Evolutionary conservation across 2,113 vertebrate genomes (phyloP).

Genomic region (Sylvilagus bachmani): DNA sequence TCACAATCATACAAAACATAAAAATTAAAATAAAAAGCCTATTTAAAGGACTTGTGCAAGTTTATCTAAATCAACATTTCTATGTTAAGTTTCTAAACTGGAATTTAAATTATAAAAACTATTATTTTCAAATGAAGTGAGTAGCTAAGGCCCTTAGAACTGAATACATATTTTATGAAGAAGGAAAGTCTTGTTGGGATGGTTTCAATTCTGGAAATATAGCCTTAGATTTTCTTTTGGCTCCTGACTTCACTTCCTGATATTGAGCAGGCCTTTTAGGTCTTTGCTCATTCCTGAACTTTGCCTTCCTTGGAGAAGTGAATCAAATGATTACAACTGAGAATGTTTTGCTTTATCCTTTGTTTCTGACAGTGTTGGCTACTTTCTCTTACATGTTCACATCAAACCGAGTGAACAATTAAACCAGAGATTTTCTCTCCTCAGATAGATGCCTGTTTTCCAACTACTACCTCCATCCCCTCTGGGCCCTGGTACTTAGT

Average conservation of each 20-base stretch:
- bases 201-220: background rate
- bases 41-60: slow-evolving; percentile 10
- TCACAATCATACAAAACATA: background rate
- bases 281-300: background rate
- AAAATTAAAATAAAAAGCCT: background rate
- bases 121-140: slow-evolving; percentile 47
- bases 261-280: background rate
- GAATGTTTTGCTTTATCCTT: background rate
- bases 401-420: background rate
- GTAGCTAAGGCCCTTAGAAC: background rate
- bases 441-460: background rate
- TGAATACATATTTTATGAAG: background rate
- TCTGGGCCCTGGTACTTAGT: background rate
- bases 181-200: background rate
- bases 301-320: background rate
- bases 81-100: background rate
- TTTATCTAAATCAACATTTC: slow-evolving; percentile 47
- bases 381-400: background rate
- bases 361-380: background rate
- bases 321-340: background rate
- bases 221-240: background rate
- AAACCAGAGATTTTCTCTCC: background rate
- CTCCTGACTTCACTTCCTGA: background rate
- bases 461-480: background rate
- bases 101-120: slow-evolving; percentile 29